Evolutionary conservation across 2,797 vertebrate genomes (phyloP).

Genomic region (Glossophaga mutica): DNA sequence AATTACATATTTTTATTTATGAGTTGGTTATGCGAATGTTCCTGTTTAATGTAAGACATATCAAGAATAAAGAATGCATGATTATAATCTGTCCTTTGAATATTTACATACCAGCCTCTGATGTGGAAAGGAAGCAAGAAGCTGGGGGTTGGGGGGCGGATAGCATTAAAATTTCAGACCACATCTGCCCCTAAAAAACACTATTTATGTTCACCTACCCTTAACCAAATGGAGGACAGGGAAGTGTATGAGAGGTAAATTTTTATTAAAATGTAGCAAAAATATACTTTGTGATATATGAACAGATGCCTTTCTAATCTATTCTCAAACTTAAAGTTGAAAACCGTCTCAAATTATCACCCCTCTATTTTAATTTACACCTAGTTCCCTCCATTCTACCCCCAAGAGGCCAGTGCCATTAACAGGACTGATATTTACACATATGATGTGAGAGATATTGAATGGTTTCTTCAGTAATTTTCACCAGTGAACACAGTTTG

Average conservation of each 20-base stretch:
- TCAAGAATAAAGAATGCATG: not conserved
- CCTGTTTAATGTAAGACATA: not conserved
- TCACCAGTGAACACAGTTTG: not conserved
- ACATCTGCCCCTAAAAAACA: not conserved
- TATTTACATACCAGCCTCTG: not conserved
- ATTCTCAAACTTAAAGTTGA: slow-evolving; percentile 14
- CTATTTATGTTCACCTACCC: not conserved
- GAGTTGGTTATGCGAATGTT: not conserved
- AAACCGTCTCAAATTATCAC: slow-evolving; percentile 46
- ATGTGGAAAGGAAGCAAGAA: not conserved
- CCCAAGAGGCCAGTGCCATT: not conserved
- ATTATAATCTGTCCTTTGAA: not conserved
- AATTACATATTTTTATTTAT: not conserved
- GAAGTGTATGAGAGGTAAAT: not conserved
- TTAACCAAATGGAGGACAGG: not conserved
- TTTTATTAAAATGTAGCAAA: not conserved
- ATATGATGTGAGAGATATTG: not conserved
- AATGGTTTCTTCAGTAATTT: slow-evolving; percentile 43
- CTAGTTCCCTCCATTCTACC: not conserved
- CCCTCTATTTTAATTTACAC: slow-evolving; percentile 50
- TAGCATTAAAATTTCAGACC: not conserved
- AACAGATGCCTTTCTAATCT: not conserved
- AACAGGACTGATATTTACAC: slow-evolving; percentile 17
- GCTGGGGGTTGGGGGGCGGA: not conserved
- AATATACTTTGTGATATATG: not conserved